A percentile compares a stretch with the other conserved stretches of the same genome.
Conservation (phyloP, 2,888 invertebrate species). For the Drosophila macrospina region DNA sequence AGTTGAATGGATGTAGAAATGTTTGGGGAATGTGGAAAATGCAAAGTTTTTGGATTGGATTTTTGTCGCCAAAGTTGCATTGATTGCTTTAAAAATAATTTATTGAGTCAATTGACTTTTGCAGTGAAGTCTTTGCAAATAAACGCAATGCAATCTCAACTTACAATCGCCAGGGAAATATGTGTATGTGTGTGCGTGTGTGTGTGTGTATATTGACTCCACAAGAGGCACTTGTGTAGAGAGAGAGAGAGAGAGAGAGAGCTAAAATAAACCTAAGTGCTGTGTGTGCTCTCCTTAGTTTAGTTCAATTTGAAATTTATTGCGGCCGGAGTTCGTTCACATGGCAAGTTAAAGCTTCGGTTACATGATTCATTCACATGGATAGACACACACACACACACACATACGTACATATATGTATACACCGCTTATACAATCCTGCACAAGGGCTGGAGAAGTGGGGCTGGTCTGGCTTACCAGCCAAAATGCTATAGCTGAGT, state of each 20-base stretch:
- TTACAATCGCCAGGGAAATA: slow-evolving; percentile 57
- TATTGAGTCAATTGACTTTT: slow-evolving; percentile 82
- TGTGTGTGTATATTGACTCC: slow-evolving; percentile 62
- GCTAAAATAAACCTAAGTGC: slow-evolving; percentile 62
- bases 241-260: slow-evolving; percentile 22
- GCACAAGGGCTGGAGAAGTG: slow-evolving; percentile 3
- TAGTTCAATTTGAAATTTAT: slow-evolving; percentile 78
- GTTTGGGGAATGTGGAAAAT: slow-evolving; percentile 18
- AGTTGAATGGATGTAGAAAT: neutral
- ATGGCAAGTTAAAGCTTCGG: slow-evolving; percentile 75
- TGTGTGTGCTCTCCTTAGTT: slow-evolving; percentile 53
- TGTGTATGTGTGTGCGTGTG: slow-evolving; percentile 31
- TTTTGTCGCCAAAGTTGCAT: slow-evolving; percentile 71
- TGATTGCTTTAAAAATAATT: slow-evolving; percentile 82
- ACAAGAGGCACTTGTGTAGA: slow-evolving; percentile 14
- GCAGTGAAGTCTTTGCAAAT: slow-evolving; percentile 73
- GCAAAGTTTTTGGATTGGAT: slow-evolving; percentile 60
- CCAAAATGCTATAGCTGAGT: slow-evolving; percentile 62
- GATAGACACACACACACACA: slow-evolving; percentile 21
- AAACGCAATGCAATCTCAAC: slow-evolving; percentile 77
- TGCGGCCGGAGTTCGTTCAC: slow-evolving; percentile 79
- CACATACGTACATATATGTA: slow-evolving; percentile 11
- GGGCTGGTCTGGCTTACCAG: slow-evolving; percentile 15
- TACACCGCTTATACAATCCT: slow-evolving; percentile 8
- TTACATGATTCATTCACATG: slow-evolving; percentile 74